A percentile compares a stretch with the other conserved stretches of the same genome.
Evolutionary conservation across 2,888 invertebrate genomes (phyloP).

Genomic region (Bellardia bayeri): DNA sequence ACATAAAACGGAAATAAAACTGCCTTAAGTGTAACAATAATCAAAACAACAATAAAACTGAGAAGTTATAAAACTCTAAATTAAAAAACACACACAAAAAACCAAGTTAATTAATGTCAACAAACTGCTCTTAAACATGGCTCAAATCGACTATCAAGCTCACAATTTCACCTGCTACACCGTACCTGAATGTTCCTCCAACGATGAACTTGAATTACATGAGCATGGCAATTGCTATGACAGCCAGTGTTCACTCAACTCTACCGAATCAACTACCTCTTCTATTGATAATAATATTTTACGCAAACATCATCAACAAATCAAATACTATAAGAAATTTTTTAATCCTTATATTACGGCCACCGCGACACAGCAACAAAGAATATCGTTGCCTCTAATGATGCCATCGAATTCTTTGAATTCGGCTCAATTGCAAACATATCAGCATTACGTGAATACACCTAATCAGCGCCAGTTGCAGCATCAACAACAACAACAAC

Average conservation of each 20-base stretch:
- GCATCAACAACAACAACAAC: slow-evolving; percentile 50
- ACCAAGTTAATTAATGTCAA: slow-evolving; percentile 28
- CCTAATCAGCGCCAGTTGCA: background rate
- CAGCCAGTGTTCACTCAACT: slow-evolving; percentile 76
- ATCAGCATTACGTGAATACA: slow-evolving; percentile 76
- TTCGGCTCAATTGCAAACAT: slow-evolving; percentile 76
- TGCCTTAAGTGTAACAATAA: slow-evolving; percentile 9
- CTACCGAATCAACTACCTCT: slow-evolving; percentile 76
- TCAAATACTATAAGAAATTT: slow-evolving; percentile 71
- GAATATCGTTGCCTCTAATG: slow-evolving; percentile 77
- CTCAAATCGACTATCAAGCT: slow-evolving; percentile 80
- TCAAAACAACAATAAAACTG: slow-evolving; percentile 16
- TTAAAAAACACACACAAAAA: background rate
- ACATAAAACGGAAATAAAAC: slow-evolving; percentile 50
- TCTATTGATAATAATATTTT: slow-evolving; percentile 78
- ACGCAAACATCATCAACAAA: slow-evolving; percentile 70
- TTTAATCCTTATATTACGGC: slow-evolving; percentile 58
- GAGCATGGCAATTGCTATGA: slow-evolving; percentile 52
- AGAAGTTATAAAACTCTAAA: slow-evolving; percentile 24
- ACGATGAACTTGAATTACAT: slow-evolving; percentile 74
- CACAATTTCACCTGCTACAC: slow-evolving; percentile 82
- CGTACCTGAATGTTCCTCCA: slow-evolving; percentile 81
- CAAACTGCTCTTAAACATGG: slow-evolving; percentile 73
- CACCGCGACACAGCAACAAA: slow-evolving; percentile 73
- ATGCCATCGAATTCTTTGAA: slow-evolving; percentile 74